Conservation (phyloP, 2,797 vertebrate species). For the Sternarchorhynchus goeldii region DNA sequence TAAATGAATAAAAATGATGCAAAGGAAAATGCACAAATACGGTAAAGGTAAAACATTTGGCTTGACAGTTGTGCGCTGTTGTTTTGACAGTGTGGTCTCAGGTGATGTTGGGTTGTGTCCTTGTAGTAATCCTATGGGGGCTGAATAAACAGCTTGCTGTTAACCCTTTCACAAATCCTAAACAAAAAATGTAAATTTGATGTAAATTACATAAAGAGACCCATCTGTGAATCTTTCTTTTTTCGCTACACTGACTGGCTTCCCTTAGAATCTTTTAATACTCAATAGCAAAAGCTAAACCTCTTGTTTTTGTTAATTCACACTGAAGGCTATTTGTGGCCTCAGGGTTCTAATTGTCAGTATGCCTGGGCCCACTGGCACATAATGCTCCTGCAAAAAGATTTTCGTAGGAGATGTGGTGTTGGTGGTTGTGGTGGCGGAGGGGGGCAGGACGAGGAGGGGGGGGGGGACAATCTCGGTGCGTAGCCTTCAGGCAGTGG, state of each 20-base stretch:
- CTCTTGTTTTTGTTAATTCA: constrained; percentile 66
- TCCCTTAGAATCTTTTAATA: constrained; percentile 21
- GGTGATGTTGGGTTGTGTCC: constrained; percentile 44
- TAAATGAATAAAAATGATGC: background rate
- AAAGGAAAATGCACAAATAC: background rate
- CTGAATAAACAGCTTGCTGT: constrained; percentile 47
- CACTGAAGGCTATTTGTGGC: constrained; percentile 60
- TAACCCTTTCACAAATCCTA: constrained; percentile 39
- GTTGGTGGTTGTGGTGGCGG: too few relatives aligned
- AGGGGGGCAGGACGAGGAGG: background rate
- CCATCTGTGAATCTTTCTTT: background rate
- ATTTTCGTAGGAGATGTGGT: constrained; percentile 21
- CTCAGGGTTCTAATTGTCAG: constrained; percentile 62
- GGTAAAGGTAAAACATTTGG: constrained; percentile 15
- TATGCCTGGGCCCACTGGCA: constrained; percentile 69
- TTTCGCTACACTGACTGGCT: constrained; percentile 24
- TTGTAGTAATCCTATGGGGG: constrained; percentile 34
- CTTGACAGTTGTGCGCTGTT: constrained; percentile 23
- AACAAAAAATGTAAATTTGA: constrained; percentile 41
- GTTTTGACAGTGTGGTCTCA: constrained; percentile 49
- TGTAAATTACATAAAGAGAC: constrained; percentile 30
- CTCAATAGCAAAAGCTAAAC: constrained; percentile 38
- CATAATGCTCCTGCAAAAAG: constrained; percentile 59
- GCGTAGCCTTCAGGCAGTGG: constrained; percentile 67
- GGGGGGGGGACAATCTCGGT: constrained; percentile 60